Base-by-base conservation (phyloP, 2,888 invertebrate species). In the Aspidapion aeneum region DNA sequence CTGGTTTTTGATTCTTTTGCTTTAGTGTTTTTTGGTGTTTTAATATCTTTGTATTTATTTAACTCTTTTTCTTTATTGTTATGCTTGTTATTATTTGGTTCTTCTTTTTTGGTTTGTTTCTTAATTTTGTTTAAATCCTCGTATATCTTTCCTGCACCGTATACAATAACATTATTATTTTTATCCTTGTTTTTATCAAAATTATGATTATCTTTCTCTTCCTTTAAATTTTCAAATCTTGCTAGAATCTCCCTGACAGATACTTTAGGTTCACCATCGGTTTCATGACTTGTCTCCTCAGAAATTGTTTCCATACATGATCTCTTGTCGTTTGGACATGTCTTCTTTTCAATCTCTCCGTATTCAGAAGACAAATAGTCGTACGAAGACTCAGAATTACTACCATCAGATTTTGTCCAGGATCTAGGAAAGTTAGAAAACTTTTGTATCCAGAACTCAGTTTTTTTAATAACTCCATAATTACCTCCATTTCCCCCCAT, bases 201-300 rank as follows among this genome's bases (percentile, higher is more conserved):
- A 16, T 62, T 64, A n/a, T n/a, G n/a, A n/a, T n/a, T n/a, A 67
- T 83, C 81, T 70, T 79, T 78, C 72, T 82, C 84, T 72, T 75
- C 79, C 55, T 77, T 75, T 55, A 81, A 72, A 71, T 80, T 80
- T 80, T 92, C 93, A 80, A 93, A 93, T 68, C 92, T 84, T 61
- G 91, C 91, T 72, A 92, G 82, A 71, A 93, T 92, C 76, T 91
- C 92, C 76, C 90, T 89, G 68, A 92, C 92, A 68, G 92, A 91
- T 73, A 92, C 86, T 81, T 93, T 92, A n/a, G 88, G 88, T 76
- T 92, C 91, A 48, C 86, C 85, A 35, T 35, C 35, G 12, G 35
- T 35, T 35, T 35, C 35, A 12, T 3, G 35, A 35, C 35, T 35
- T 7, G 35, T 35, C 74, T 92, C 92, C 78, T 92, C 92, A 63